Evolutionary conservation across 2,888 invertebrate species (phyloP).

Genomic region (Agrotis segetum): DNA sequence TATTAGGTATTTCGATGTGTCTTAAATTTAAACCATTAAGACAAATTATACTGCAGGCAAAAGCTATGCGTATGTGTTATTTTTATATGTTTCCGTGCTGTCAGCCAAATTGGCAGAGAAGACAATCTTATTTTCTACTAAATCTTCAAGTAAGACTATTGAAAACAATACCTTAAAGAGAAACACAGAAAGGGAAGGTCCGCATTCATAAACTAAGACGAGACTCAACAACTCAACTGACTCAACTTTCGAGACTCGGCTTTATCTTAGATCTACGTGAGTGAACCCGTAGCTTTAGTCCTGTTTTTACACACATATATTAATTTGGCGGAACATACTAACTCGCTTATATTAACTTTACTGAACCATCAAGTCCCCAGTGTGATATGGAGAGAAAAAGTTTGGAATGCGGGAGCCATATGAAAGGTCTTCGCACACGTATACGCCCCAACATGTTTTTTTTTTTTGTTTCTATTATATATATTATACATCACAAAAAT

Average conservation of each 20-base stretch:
- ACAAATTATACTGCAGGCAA: too few species aligned
- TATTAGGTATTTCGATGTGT: too few species aligned
- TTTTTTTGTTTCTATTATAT: too few species aligned
- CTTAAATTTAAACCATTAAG: too few species aligned
- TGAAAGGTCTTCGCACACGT: constrained; percentile 21
- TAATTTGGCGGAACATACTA: constrained; percentile 50
- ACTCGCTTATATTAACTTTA: constrained; percentile 62
- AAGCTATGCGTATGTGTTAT: too few species aligned
- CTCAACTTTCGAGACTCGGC: constrained; percentile 16
- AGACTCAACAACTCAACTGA: too few species aligned
- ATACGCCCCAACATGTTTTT: too few species aligned
- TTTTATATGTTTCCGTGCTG: neutral
- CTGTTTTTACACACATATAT: constrained; percentile 29
- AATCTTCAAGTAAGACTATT: constrained; percentile 11
- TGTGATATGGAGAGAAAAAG: constrained; percentile 53
- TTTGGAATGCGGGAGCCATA: constrained; percentile 56
- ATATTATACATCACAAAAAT: too few species aligned
- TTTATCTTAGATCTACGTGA: constrained; percentile 33
- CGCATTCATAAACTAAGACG: constrained; percentile 31
- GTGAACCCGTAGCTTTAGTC: constrained; percentile 30
- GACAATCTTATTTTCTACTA: neutral
- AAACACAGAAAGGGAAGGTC: constrained; percentile 43
- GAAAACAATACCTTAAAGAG: constrained; percentile 32
- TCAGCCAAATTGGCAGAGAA: too few species aligned
- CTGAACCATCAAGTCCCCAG: constrained; percentile 33